phyloP scores from a whole-genome alignment of 2,888 invertebrate species.

The Apotomis turbidana region DNA sequence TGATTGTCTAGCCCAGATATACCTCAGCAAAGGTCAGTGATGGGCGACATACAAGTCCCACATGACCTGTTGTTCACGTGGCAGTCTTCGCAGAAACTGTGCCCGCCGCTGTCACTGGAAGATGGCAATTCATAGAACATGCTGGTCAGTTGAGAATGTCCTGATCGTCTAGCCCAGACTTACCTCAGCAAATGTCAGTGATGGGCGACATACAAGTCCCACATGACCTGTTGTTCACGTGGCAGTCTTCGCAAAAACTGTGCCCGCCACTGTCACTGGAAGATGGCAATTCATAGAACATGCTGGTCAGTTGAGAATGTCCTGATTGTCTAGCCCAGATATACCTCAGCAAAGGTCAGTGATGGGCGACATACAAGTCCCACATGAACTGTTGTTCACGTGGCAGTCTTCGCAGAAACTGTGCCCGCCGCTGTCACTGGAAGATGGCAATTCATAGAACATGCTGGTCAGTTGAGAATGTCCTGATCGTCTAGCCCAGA shows the following conservation, averaged over 20 bases:
- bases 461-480: too few relatives aligned
- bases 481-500: too few relatives aligned
- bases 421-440: too few relatives aligned
- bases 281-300: too few relatives aligned
- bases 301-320: too few relatives aligned
- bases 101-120: too few relatives aligned
- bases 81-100: constrained; percentile 55
- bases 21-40: constrained; percentile 55
- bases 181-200: constrained; percentile 53
- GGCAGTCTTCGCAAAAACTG: constrained; percentile 56
- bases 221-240: constrained; percentile 45
- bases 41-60: constrained; percentile 51
- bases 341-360: constrained; percentile 52
- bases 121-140: too few relatives aligned
- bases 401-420: constrained; percentile 56
- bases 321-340: too few relatives aligned
- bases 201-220: constrained; percentile 54
- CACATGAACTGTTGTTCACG: constrained; percentile 47
- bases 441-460: too few relatives aligned
- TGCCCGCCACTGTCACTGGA: constrained; percentile 30
- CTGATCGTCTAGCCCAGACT: not conserved
- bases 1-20: not conserved
- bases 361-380: constrained; percentile 52
- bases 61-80: constrained; percentile 47
- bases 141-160: too few relatives aligned